Conservation (phyloP, 2,888 invertebrate genomes). For the Tiliacea citrago region DNA sequence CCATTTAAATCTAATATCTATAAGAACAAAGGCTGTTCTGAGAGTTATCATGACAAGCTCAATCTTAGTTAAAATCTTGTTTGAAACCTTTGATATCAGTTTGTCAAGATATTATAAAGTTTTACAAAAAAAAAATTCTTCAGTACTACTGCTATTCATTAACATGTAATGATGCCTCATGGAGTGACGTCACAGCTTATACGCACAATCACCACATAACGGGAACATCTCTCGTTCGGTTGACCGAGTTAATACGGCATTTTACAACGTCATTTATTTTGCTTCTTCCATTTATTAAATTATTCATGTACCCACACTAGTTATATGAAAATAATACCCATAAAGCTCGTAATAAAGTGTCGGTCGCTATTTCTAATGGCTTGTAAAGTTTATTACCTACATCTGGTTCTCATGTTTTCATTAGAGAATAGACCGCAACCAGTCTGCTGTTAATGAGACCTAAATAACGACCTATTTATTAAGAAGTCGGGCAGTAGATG, state of each 20-base stretch:
- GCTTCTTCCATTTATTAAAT: slow-evolving; percentile 56
- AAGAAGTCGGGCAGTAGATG: not conserved
- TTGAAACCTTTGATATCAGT: no score
- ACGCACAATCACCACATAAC: slow-evolving; percentile 14
- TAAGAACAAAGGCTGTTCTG: not conserved
- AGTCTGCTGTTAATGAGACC: not conserved
- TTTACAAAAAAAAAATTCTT: not conserved
- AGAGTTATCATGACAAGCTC: not conserved
- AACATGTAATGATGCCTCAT: slow-evolving; percentile 9
- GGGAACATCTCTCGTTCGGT: slow-evolving; percentile 40
- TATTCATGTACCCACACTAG: slow-evolving; percentile 46
- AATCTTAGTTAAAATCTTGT: no score
- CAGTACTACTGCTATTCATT: not conserved
- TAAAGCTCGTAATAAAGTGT: slow-evolving; percentile 28
- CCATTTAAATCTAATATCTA: not conserved
- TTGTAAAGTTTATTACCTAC: slow-evolving; percentile 15
- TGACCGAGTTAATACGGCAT: slow-evolving; percentile 57
- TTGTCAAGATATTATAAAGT: not conserved
- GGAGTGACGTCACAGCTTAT: slow-evolving; percentile 19
- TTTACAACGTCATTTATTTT: slow-evolving; percentile 55
- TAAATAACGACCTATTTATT: not conserved
- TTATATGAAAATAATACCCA: slow-evolving; percentile 46
- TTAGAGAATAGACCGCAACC: not conserved
- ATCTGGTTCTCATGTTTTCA: slow-evolving; percentile 16
- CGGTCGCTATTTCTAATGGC: slow-evolving; percentile 24